Evolutionary conservation across 2,113 vertebrate genomes (phyloP), one percentile per base, ranked within the genome.

Genomic region (Chaetura pelagica): DNA sequence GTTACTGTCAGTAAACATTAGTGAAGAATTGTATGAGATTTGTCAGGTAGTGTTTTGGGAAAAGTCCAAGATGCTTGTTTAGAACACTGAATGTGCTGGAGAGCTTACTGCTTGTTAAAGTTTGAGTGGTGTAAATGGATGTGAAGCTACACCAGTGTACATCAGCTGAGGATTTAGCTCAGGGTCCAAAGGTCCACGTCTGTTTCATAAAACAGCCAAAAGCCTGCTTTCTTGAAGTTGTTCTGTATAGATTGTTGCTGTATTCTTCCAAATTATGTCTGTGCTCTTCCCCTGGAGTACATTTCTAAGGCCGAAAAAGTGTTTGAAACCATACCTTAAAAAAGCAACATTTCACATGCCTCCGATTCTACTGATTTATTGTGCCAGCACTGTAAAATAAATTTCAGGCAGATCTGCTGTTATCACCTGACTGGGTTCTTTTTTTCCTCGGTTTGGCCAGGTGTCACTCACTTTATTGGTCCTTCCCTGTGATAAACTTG

Each of bases 121-220:
- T 32, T 15, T 0, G 7, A 38, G 9, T 10, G 13, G 5, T 73
- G 10, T 30, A 21, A 40, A 15, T 9, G 5, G n/a, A 3, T 27
- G 7, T 49, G 32, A 32, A 55, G 3, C 20, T 8, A 0, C 29
- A 38, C 11, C 8, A 27, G 15, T 8, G 10, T 23, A 7, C 1
- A 1, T 32, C 24, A 58, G 52, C 21, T 19, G 58, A 76, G 10
- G n/a, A 24, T 72, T 42, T 44, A 32, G 27, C 13, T 58, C 6
- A 7, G 32, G 24, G 48, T 74, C 12, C 29, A 71, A 46, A 62
- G 68, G 16, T 58, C 18, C 1, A 1, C n/a, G 46, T 92, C 27
- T 3, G 4, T 26, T 74, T 52, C n/a, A 26, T 30, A 62, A 84
- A 74, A 20, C n/a, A 54, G 66, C 22, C 67, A 35, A 57, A 52